phyloP scores from a whole-genome alignment of 2,888 invertebrate species.

The Cosmorhoe ocellata region DNA sequence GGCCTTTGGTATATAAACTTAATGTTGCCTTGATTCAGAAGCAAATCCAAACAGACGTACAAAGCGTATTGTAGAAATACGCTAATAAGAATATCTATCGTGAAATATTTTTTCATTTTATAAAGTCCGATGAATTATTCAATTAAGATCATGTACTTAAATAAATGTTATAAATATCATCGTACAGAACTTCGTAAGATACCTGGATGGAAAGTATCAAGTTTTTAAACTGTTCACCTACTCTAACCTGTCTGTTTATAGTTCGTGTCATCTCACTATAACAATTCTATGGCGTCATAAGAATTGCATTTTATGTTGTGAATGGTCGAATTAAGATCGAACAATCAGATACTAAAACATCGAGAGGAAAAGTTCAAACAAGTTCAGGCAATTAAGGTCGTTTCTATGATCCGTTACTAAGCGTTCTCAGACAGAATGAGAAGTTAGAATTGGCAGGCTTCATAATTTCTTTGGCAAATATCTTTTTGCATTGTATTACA shows the following conservation, averaged over 20 bases:
- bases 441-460: constrained; percentile 6
- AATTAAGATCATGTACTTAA: no score
- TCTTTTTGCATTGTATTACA: no score
- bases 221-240: no score
- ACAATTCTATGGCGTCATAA: constrained; percentile 2
- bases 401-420: constrained; percentile 14
- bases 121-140: no score
- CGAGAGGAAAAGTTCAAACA: constrained; percentile 16
- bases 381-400: constrained; percentile 13
- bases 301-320: constrained; percentile 10
- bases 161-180: no score
- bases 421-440: not conserved
- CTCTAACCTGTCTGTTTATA: not conserved
- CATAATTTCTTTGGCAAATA: not conserved
- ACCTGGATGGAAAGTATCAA: no score
- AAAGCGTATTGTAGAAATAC: no score
- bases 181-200: no score
- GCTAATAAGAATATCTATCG: no score
- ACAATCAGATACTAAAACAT: constrained; percentile 22
- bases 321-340: constrained; percentile 13
- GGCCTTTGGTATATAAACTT: constrained; percentile 16
- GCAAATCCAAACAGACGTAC: not conserved
- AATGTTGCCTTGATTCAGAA: constrained; percentile 2
- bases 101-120: no score
- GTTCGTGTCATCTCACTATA: constrained; percentile 7